These are phyloP conservation scores for Otis tarda DNA, from an alignment of 2,113 vertebrate species.

Conservation along the genomic window DNA sequence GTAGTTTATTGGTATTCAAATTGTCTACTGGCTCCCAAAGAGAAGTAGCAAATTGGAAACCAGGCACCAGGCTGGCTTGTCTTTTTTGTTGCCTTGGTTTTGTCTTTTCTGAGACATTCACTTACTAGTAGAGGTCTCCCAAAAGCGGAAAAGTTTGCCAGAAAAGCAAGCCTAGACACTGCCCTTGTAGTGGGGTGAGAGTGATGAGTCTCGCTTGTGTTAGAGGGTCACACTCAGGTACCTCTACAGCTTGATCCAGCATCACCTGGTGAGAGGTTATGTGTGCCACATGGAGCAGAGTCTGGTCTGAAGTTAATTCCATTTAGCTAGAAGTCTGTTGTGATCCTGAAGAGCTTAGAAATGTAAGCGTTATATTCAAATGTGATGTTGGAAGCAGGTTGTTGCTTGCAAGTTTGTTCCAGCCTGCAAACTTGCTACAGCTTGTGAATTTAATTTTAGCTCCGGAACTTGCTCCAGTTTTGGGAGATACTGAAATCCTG, in stretches of 20 bases:
- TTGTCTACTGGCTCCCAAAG: background rate
- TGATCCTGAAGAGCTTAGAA: conserved; percentile 9
- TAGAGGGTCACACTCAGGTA: background rate
- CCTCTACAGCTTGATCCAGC: background rate
- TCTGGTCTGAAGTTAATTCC: background rate
- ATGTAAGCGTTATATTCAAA: conserved; percentile 1
- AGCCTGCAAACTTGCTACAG: conserved; percentile 28
- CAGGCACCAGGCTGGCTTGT: background rate
- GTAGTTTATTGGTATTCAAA: background rate
- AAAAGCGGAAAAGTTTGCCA: background rate
- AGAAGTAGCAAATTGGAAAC: background rate
- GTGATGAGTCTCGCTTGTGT: background rate
- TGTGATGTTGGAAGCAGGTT: conserved; percentile 33
- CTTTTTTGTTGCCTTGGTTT: background rate
- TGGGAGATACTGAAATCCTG: background rate
- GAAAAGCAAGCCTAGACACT: background rate
- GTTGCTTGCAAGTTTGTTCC: conserved; percentile 48
- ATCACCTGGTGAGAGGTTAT: background rate
- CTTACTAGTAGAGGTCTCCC: background rate
- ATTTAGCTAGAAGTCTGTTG: background rate
- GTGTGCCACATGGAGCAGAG: background rate
- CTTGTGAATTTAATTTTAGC: conserved; percentile 59
- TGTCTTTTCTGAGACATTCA: background rate
- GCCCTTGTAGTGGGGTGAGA: background rate
- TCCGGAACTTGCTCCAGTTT: conserved; percentile 5